Conservation (phyloP, 2,113 vertebrate genomes). For the Marmota flaviventris region DNA sequence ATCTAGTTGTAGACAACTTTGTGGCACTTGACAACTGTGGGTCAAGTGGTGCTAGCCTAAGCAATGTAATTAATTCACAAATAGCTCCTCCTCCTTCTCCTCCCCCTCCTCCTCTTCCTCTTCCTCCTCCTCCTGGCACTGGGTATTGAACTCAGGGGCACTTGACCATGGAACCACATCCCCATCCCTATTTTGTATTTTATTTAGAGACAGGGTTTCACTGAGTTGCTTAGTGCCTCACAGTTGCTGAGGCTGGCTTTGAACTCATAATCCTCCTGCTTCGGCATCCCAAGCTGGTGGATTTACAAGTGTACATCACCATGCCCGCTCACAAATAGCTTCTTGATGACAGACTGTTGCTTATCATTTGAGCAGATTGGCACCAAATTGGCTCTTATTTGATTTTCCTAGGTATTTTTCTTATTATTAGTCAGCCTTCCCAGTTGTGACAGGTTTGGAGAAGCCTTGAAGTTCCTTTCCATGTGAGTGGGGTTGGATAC, state of each 20-base stretch:
- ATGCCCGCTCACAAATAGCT: not conserved
- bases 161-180: too few species aligned
- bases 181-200: too few species aligned
- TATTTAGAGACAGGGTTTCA: too few species aligned
- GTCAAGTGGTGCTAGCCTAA: conserved; percentile 15
- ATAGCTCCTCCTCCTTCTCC: not conserved
- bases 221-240: too few species aligned
- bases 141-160: too few species aligned
- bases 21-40: not conserved
- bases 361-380: not conserved
- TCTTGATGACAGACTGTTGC: conserved; percentile 4
- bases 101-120: too few species aligned
- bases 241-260: too few species aligned
- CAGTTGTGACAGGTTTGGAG: not conserved
- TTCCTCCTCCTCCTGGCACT: too few species aligned
- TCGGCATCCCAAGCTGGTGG: too few species aligned
- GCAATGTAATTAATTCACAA: conserved; percentile 25
- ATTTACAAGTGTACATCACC: too few species aligned
- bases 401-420: conserved; percentile 17
- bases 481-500: not conserved
- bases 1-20: not conserved
- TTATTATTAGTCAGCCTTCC: conserved; percentile 46
- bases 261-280: too few species aligned
- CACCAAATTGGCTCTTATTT: not conserved
- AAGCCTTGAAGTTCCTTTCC: not conserved